Percentiles rank a stretch among this genome's conserved stretches.
phyloP scores from a whole-genome alignment of 2,797 vertebrate genomes.

The Choloepus didactylus region DNA sequence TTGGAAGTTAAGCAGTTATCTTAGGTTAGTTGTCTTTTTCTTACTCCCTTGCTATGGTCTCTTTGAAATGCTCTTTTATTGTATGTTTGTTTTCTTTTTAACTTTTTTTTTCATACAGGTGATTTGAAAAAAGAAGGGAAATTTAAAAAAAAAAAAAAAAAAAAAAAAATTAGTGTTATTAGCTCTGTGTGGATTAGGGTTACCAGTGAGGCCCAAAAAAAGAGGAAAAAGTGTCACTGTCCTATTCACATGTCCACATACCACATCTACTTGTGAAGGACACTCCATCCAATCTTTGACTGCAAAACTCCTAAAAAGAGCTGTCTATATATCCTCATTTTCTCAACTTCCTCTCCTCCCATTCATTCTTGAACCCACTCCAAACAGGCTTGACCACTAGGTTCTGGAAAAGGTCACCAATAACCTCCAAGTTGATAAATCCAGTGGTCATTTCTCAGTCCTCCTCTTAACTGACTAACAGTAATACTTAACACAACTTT shows the following conservation, averaged over 20 bases:
- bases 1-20: no score
- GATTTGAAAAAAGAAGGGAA: no score
- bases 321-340: no score
- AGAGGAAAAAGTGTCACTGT: neutral
- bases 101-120: no score
- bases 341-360: no score
- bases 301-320: neutral
- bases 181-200: conserved; percentile 84
- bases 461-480: neutral
- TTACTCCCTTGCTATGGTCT: no score
- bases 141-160: no score
- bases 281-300: neutral
- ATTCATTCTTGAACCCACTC: no score
- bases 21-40: no score
- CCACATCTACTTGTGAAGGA: neutral
- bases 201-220: conserved; percentile 84
- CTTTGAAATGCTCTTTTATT: no score
- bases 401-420: neutral
- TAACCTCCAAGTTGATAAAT: no score
- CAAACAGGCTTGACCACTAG: neutral
- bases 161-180: conserved; percentile 86
- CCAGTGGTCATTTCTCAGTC: neutral
- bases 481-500: neutral
- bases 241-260: conserved; percentile 36
- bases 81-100: no score